These are phyloP conservation scores for Corythoichthys intestinalis DNA, from an alignment of 2,113 vertebrate species.

Conservation along the genomic window DNA sequence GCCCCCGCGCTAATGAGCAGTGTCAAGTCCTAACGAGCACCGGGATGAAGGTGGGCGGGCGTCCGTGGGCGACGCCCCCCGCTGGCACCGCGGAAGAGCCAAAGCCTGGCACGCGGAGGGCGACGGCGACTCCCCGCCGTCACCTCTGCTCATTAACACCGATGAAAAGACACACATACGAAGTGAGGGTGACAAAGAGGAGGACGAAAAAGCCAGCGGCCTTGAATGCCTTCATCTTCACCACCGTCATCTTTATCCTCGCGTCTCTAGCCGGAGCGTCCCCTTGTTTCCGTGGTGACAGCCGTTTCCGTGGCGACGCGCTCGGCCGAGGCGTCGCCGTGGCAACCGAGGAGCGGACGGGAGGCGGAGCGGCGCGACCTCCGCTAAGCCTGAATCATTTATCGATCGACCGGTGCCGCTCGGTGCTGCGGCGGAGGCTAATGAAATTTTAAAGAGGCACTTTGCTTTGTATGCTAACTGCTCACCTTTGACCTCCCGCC, in stretches of 20 bases:
- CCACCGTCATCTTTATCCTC: not conserved
- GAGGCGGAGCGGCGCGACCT: conserved; percentile 28
- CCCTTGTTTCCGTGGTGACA: not conserved
- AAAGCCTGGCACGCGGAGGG: too few relatives aligned
- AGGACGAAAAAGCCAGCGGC: too few relatives aligned
- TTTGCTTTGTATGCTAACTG: conserved; percentile 35
- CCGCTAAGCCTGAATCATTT: conserved; percentile 40
- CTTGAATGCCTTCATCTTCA: too few relatives aligned
- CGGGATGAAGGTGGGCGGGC: too few relatives aligned
- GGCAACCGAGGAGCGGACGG: not conserved
- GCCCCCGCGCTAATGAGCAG: too few relatives aligned
- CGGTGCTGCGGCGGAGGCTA: conserved; percentile 2
- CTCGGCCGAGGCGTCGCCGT: not conserved
- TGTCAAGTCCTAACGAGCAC: too few relatives aligned
- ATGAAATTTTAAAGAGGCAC: conserved; percentile 50
- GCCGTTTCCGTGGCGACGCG: not conserved
- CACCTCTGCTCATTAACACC: too few relatives aligned
- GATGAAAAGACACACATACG: too few relatives aligned
- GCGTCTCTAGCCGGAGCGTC: not conserved
- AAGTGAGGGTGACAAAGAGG: too few relatives aligned
- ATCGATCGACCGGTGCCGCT: conserved; percentile 1
- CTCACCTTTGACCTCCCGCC: not conserved
- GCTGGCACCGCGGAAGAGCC: too few relatives aligned
- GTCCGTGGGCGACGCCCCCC: too few relatives aligned
- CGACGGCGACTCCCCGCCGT: too few relatives aligned